Conservation (phyloP, 2,888 invertebrate genomes). For the Ligdia adustata region DNA sequence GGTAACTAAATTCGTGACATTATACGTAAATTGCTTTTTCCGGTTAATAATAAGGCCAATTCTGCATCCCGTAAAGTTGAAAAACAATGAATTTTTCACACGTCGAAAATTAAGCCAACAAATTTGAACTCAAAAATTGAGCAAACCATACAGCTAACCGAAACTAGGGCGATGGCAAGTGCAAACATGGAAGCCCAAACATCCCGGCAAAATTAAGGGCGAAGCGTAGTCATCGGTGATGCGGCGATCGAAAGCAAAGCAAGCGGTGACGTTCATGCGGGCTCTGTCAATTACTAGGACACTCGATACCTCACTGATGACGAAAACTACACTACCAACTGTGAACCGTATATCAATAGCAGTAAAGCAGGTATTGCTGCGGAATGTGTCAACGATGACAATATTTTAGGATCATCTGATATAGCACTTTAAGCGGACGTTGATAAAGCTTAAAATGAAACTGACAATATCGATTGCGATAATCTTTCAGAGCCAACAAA, state of each 20-base stretch:
- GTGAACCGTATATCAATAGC: neutral
- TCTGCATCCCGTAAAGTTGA: too few relatives aligned
- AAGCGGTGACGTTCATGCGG: constrained; percentile 34
- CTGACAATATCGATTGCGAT: neutral
- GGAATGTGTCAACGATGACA: constrained; percentile 3
- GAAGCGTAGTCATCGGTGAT: constrained; percentile 28
- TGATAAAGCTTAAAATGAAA: constrained; percentile 15
- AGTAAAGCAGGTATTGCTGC: constrained; percentile 4
- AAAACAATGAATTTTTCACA: too few relatives aligned
- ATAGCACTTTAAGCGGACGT: constrained; percentile 9
- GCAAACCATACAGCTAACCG: neutral
- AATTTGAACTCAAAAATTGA: constrained; percentile 1
- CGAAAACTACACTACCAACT: neutral
- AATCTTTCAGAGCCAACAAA: constrained; percentile 6
- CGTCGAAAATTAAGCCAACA: neutral
- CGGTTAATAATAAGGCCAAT: too few relatives aligned
- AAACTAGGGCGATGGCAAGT: constrained; percentile 23
- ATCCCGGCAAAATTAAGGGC: constrained; percentile 30
- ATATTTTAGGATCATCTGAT: constrained; percentile 13
- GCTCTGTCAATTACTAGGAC: constrained; percentile 35
- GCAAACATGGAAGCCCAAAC: constrained; percentile 27
- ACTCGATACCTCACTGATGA: constrained; percentile 14
- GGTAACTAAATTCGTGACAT: too few relatives aligned
- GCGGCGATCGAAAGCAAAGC: constrained; percentile 36
- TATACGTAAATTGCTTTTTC: too few relatives aligned